Conservation (phyloP, 2,113 vertebrate species). For the human (Homo sapiens) region DNA sequence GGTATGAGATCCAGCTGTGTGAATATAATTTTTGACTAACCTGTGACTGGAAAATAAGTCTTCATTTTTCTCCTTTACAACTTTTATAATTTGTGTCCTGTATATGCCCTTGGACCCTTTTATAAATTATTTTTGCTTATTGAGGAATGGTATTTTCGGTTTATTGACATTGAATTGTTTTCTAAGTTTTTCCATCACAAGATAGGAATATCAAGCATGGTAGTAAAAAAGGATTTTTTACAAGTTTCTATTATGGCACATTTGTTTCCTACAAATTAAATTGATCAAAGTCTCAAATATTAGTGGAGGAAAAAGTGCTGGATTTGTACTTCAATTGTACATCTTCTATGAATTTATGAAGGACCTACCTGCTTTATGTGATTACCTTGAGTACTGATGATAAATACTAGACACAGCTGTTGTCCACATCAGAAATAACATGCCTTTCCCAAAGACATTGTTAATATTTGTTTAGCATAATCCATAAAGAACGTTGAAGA, state of each 20-base stretch:
- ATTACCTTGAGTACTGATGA: neutral
- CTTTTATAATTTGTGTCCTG: conserved; percentile 75
- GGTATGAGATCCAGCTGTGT: conserved; percentile 80
- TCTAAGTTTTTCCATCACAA: conserved; percentile 3
- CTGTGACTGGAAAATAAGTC: conserved; percentile 86
- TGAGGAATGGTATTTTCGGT: conserved; percentile 83
- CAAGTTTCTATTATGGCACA: neutral
- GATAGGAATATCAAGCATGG: neutral
- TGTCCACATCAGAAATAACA: conserved; percentile 4
- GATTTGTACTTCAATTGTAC: neutral
- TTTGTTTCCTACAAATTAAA: conserved; percentile 14
- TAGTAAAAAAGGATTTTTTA: neutral
- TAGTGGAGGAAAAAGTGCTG: neutral
- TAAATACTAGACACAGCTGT: neutral
- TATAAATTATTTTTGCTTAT: conserved; percentile 82
- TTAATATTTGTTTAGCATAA: conserved; percentile 10
- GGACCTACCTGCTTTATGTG: neutral
- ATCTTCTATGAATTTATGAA: neutral
- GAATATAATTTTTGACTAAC: conserved; percentile 76
- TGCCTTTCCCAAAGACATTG: conserved; percentile 25
- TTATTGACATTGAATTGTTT: conserved; percentile 84
- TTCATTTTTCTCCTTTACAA: conserved; percentile 87
- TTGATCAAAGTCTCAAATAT: neutral
- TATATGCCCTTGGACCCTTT: conserved; percentile 83
- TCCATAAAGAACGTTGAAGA: neutral